Conservation (phyloP, 2,113 vertebrate species). For the Cardinalis cardinalis region DNA sequence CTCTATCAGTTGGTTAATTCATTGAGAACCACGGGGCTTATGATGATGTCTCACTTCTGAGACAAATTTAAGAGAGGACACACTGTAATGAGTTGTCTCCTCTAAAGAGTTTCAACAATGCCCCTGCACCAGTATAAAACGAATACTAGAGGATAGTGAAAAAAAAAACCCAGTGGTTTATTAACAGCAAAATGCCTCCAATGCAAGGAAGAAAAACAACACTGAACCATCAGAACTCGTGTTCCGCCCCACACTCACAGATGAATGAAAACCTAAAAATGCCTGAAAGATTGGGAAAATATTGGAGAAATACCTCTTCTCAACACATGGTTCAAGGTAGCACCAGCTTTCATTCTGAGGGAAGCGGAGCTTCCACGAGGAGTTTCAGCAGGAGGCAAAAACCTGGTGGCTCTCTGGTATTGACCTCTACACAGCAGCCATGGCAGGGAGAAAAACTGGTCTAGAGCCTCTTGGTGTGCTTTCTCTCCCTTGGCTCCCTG, state of each 20-base stretch:
- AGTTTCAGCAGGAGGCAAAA: neutral
- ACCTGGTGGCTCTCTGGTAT: neutral
- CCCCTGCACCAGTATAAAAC: neutral
- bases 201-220: neutral
- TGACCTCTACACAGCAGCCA: too few relatives aligned
- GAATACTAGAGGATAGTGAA: neutral
- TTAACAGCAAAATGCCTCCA: neutral
- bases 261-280: neutral
- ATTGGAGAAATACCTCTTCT: neutral
- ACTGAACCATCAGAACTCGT: accelerated
- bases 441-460: neutral
- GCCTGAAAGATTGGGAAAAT: neutral
- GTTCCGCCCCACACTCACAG: accelerated
- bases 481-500: neutral
- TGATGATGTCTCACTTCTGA: neutral
- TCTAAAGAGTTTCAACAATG: neutral
- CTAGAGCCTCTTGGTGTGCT: neutral
- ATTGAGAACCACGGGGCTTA: neutral
- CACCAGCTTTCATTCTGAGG: neutral
- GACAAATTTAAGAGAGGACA: neutral
- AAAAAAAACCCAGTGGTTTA: neutral
- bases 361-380: neutral
- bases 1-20: neutral
- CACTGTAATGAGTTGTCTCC: neutral
- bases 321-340: neutral